phyloP scores from a whole-genome alignment of 2,113 vertebrate species.

The Tenrec ecaudatus region DNA sequence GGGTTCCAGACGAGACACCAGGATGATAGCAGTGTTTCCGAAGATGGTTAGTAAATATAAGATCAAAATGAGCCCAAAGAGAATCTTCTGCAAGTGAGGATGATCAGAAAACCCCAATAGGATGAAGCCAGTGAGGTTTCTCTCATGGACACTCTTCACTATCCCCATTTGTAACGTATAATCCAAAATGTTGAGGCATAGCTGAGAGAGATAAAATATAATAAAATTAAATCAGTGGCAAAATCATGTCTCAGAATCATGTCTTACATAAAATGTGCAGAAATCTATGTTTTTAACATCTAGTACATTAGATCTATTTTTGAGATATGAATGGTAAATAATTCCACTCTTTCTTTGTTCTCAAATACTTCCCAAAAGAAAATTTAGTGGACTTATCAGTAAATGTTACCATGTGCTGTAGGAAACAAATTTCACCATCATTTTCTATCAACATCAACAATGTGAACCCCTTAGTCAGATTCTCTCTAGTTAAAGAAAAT shows the following conservation, averaged over 20 bases:
- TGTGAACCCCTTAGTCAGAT: neutral
- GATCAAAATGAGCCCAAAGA: constrained; percentile 5
- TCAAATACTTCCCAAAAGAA: neutral
- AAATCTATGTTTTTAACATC: neutral
- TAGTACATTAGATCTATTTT: neutral
- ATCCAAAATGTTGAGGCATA: too few species aligned
- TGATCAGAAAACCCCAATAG: constrained; percentile 50
- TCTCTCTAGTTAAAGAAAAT: neutral
- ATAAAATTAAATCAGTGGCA: neutral
- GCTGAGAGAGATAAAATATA: too few species aligned
- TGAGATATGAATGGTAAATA: too few species aligned
- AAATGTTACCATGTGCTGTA: neutral
- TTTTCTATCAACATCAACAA: neutral
- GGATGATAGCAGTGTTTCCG: constrained; percentile 50
- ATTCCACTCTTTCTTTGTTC: neutral
- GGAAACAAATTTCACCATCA: neutral
- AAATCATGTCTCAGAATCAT: neutral
- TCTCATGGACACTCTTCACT: neutral
- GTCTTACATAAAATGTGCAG: neutral
- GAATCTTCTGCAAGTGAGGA: neutral
- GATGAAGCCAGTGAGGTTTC: constrained; percentile 11
- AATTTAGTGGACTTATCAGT: neutral
- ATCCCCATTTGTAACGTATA: too few species aligned
- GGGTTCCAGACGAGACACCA: neutral
- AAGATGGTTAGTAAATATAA: constrained; percentile 47